A percentile compares a stretch with the other conserved stretches of the same genome.
Conservation (phyloP, 2,113 vertebrate genomes). For the Notiomystis cincta region DNA sequence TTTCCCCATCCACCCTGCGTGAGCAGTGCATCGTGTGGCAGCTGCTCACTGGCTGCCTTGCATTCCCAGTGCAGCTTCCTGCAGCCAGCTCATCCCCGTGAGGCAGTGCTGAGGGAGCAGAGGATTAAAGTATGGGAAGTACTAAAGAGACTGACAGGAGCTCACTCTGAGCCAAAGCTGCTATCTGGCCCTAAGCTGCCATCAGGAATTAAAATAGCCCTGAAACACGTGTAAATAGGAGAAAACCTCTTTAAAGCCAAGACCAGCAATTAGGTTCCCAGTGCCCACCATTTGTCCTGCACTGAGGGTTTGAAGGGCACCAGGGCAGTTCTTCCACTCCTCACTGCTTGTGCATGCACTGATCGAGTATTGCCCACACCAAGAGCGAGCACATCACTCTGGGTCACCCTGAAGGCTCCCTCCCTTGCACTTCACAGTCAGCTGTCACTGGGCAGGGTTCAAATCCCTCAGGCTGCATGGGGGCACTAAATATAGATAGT, state of each 20-base stretch:
- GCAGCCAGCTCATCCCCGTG: background rate
- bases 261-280: background rate
- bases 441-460: background rate
- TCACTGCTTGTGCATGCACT: background rate
- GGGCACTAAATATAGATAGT: background rate
- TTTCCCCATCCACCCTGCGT: background rate
- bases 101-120: background rate
- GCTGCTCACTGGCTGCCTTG: background rate
- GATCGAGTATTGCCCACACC: background rate
- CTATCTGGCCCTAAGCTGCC: background rate
- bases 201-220: background rate
- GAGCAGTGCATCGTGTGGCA: fast-evolving
- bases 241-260: background rate
- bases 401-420: fast-evolving
- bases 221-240: fast-evolving
- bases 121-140: background rate
- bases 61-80: background rate
- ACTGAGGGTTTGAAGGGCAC: background rate
- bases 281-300: background rate
- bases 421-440: background rate
- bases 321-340: background rate
- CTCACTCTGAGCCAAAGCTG: background rate
- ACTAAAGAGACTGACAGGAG: background rate
- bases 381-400: fast-evolving
- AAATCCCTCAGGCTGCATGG: background rate